These are phyloP conservation scores for Elegia similella DNA, from an alignment of 2,888 invertebrate genomes.

Conservation along the genomic window DNA sequence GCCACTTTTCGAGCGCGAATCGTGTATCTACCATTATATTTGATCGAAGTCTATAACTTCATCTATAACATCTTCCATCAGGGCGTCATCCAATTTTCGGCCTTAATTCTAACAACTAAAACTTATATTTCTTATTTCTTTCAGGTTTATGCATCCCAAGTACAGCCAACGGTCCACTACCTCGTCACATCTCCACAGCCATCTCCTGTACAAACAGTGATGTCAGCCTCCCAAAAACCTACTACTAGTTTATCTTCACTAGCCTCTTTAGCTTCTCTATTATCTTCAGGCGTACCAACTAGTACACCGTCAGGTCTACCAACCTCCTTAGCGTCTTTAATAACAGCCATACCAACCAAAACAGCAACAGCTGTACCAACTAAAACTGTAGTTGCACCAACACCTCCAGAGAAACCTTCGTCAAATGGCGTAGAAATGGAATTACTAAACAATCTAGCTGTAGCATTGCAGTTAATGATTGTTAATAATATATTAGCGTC, in stretches of 20 bases:
- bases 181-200: neutral
- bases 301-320: neutral
- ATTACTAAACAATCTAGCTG: constrained; percentile 63
- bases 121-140: constrained; percentile 7
- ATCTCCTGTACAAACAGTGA: neutral
- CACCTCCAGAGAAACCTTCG: constrained; percentile 7
- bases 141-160: constrained; percentile 9
- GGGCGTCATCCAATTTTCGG: no score
- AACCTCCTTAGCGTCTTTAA: neutral
- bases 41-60: no score
- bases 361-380: neutral
- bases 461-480: constrained; percentile 61
- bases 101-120: neutral
- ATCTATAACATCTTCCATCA: no score
- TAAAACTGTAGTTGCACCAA: neutral
- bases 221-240: neutral
- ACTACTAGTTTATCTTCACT: neutral
- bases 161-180: constrained; percentile 5
- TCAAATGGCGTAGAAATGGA: constrained; percentile 42
- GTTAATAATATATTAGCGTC: constrained; percentile 58
- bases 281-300: neutral
- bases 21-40: no score
- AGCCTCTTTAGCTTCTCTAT: neutral
- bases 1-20: no score
- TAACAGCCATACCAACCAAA: neutral